A percentile compares a stretch with the other conserved stretches of the same genome.
Evolutionary conservation across 1,140 invertebrate genomes (phyloP).

Genomic region (Drosophila baimaii): DNA sequence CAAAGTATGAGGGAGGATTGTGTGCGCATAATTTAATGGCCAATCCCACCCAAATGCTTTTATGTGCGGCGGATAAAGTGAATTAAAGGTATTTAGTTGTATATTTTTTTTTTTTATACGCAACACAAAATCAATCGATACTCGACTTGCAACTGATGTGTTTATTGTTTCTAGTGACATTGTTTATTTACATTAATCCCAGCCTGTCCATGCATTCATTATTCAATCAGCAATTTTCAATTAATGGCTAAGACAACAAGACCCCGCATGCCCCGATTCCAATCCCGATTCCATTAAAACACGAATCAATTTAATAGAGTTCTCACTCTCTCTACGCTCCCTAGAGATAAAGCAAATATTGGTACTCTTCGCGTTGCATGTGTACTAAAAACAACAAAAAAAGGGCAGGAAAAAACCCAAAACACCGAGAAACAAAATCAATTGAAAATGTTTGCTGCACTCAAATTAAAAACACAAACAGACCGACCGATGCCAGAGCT

Average conservation of each 20-base stretch:
- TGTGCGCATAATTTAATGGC: not conserved
- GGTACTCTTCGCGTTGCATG: slow-evolving; percentile 29
- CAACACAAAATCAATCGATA: not conserved
- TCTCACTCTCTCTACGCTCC: slow-evolving; percentile 12
- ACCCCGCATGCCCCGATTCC: slow-evolving; percentile 6
- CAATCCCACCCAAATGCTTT: not conserved
- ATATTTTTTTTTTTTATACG: not conserved
- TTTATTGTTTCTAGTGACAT: slow-evolving; percentile 13
- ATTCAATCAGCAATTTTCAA: slow-evolving; percentile 50
- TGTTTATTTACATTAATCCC: slow-evolving; percentile 27
- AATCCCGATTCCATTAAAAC: slow-evolving; percentile 47
- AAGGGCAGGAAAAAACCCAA: not conserved
- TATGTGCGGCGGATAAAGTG: slow-evolving; percentile 1
- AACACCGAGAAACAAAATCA: slow-evolving; percentile 38
- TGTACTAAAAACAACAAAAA: not conserved
- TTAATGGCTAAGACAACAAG: slow-evolving; percentile 52
- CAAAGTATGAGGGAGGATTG: no score
- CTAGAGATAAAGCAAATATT: slow-evolving; percentile 49
- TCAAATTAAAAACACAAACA: slow-evolving; percentile 73
- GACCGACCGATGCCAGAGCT: slow-evolving; percentile 25
- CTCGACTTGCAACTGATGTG: not conserved
- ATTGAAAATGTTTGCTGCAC: slow-evolving; percentile 63
- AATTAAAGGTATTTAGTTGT: slow-evolving; percentile 5
- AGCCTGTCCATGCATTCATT: slow-evolving; percentile 39
- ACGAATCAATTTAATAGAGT: slow-evolving; percentile 55